These are phyloP conservation scores for Pandemis cinnamomeana DNA, from an alignment of 2,888 invertebrate species.

Conservation along the genomic window DNA sequence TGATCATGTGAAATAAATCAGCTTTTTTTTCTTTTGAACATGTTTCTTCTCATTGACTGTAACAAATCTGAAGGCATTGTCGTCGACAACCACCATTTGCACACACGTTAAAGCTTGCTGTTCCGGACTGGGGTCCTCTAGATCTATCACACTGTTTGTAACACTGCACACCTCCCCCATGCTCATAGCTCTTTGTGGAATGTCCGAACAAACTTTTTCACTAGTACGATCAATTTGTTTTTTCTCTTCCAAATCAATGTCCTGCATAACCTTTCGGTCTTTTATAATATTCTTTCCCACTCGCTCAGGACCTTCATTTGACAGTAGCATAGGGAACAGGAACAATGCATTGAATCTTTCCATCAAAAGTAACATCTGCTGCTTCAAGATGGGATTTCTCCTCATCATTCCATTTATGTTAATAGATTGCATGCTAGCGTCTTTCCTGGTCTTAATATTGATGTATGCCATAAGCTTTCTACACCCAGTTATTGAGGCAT, in stretches of 20 bases:
- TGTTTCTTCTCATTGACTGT: background rate
- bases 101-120: constrained; percentile 12
- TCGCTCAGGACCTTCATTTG: constrained; percentile 54
- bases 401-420: constrained; percentile 52
- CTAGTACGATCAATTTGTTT: background rate
- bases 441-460: constrained; percentile 41
- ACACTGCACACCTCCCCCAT: background rate
- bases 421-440: constrained; percentile 27
- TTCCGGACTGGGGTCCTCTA: constrained; percentile 8
- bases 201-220: background rate
- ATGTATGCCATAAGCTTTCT: constrained; percentile 61
- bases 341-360: constrained; percentile 66
- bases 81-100: constrained; percentile 22
- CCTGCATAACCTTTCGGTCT: background rate
- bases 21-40: background rate
- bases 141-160: constrained; percentile 16
- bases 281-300: background rate
- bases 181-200: background rate
- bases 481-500: constrained; percentile 67
- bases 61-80: constrained; percentile 22
- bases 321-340: constrained; percentile 70
- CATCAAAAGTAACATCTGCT: constrained; percentile 55
- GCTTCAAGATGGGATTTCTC: constrained; percentile 55
- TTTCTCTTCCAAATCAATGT: background rate
- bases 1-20: background rate